Conservation (phyloP, 2,113 vertebrate species). For the Gnathonemus longibarbis region DNA sequence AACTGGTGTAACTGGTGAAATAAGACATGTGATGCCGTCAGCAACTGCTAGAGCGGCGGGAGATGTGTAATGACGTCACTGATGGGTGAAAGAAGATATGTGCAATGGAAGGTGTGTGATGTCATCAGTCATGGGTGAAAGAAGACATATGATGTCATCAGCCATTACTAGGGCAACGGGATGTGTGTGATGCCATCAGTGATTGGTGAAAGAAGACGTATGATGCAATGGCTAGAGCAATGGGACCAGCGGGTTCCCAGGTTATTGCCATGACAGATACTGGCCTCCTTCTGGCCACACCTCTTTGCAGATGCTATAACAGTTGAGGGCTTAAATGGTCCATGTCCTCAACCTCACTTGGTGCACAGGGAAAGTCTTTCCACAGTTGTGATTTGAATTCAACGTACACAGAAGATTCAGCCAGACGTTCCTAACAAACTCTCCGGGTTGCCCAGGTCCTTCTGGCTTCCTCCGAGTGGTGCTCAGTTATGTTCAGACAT, state of each 20-base stretch:
- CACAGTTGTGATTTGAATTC: neutral
- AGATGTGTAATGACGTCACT: neutral
- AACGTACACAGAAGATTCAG: neutral
- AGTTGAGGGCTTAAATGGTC: neutral
- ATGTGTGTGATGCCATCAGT: neutral
- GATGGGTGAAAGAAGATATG: neutral
- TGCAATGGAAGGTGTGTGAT: neutral
- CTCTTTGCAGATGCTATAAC: neutral
- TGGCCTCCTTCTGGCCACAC: neutral
- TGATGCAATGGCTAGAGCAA: neutral
- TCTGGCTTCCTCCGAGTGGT: neutral
- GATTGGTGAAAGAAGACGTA: neutral
- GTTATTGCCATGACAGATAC: neutral
- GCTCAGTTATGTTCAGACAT: neutral
- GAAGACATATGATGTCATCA: neutral
- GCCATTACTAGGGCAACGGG: neutral
- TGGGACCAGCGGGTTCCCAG: neutral
- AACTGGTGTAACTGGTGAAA: neutral
- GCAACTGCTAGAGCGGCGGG: neutral
- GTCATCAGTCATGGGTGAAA: neutral
- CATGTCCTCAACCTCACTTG: neutral
- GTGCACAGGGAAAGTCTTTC: neutral
- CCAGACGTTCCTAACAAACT: neutral
- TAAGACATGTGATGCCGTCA: neutral
- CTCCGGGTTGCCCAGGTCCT: neutral